phyloP scores from a whole-genome alignment of 2,113 vertebrate species.

The Lasiurus borealis region DNA sequence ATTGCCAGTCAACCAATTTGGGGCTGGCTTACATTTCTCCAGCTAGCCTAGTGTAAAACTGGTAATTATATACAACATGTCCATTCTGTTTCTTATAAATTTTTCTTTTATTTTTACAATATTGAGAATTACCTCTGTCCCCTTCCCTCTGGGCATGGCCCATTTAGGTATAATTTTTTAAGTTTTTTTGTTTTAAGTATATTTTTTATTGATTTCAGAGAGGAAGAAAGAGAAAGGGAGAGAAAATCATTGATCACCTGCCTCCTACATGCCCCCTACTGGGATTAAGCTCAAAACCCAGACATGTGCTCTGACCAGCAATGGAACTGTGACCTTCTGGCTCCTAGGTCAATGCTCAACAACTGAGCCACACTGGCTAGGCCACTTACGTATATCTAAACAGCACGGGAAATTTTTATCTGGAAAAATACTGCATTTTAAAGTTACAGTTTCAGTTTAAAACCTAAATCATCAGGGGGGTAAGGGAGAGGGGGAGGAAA shows the following conservation, averaged over 20 bases:
- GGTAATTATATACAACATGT: background rate
- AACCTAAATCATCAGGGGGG: background rate
- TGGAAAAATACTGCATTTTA: background rate
- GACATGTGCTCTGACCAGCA: too few relatives aligned
- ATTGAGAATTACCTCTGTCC: background rate
- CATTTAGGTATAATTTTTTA: background rate
- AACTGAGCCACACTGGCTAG: too few relatives aligned
- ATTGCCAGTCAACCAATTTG: background rate
- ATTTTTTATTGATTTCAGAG: too few relatives aligned
- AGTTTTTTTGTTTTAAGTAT: too few relatives aligned
- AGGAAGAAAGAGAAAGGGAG: too few relatives aligned
- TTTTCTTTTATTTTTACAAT: conserved; percentile 15
- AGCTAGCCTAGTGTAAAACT: background rate
- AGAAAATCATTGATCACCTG: too few relatives aligned
- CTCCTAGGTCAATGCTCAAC: too few relatives aligned
- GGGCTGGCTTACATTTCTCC: background rate
- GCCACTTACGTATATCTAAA: conserved; percentile 13
- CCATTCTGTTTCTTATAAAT: background rate
- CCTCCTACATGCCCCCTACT: too few relatives aligned
- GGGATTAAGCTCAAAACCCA: too few relatives aligned
- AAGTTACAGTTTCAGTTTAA: conserved; percentile 14
- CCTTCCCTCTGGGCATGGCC: background rate
- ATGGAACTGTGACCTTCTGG: too few relatives aligned
- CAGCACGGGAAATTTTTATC: background rate
- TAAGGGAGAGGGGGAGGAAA: background rate